Evolutionary conservation across 2,113 vertebrate species (phyloP).

Genomic region (Cacatua alba): DNA sequence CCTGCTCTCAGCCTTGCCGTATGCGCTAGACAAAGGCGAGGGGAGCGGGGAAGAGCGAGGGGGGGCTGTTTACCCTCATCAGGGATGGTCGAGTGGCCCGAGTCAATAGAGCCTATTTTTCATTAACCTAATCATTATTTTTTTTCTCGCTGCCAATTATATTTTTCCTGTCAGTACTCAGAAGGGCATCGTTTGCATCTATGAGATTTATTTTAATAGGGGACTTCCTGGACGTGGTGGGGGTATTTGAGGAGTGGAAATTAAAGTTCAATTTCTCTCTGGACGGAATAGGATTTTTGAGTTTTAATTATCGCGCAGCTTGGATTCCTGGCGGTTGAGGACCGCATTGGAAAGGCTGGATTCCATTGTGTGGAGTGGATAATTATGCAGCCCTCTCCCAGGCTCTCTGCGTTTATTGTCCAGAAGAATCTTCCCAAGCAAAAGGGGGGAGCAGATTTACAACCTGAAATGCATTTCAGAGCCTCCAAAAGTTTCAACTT

Average conservation of each 20-base stretch:
- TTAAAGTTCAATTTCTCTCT: neutral
- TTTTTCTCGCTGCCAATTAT: neutral
- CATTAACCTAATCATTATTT: slow-evolving; percentile 14
- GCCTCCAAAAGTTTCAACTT: neutral
- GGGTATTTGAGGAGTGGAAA: neutral
- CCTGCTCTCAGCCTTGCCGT: slow-evolving; percentile 25
- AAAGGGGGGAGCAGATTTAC: slow-evolving; percentile 25
- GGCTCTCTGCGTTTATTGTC: slow-evolving; percentile 46
- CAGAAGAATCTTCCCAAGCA: slow-evolving; percentile 56
- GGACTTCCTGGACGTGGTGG: neutral
- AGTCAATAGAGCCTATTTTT: slow-evolving; percentile 37
- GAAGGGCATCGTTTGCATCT: neutral
- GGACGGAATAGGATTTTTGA: neutral
- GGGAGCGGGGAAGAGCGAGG: neutral
- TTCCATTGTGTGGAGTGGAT: slow-evolving; percentile 52
- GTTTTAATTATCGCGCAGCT: slow-evolving; percentile 47
- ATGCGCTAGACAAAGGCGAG: neutral
- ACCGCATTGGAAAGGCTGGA: neutral
- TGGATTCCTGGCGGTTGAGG: slow-evolving; percentile 48
- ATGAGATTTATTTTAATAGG: neutral
- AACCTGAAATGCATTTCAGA: slow-evolving; percentile 3
- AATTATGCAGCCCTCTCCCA: slow-evolving; percentile 56
- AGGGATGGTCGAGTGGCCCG: neutral
- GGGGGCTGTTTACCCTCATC: slow-evolving; percentile 15
- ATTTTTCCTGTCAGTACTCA: neutral